These are phyloP conservation scores for Allygus modestus DNA, from an alignment of 2,888 invertebrate species.

Conservation along the genomic window DNA sequence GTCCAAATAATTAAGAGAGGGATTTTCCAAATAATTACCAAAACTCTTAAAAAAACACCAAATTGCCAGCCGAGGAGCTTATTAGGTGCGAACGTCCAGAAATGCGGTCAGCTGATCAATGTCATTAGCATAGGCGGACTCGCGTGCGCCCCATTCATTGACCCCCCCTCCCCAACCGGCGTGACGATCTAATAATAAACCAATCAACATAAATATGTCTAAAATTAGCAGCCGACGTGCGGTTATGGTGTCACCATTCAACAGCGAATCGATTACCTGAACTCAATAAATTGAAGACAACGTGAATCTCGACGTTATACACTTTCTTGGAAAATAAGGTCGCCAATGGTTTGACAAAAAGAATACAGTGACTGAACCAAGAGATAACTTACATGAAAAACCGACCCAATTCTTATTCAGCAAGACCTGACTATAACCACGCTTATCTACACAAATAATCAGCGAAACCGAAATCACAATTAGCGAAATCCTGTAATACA, in stretches of 20 bases:
- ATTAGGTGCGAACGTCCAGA: not conserved
- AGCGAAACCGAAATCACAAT: not conserved
- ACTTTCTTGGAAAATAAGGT: too few species aligned
- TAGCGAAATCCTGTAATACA: not conserved
- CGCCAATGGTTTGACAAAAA: too few species aligned
- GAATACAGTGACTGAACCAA: not conserved
- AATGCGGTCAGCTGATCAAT: constrained; percentile 23
- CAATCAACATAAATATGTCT: not conserved
- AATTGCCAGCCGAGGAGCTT: too few species aligned
- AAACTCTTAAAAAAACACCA: too few species aligned
- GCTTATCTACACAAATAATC: not conserved
- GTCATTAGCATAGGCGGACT: constrained; percentile 1
- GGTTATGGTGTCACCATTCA: not conserved
- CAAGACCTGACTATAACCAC: too few species aligned
- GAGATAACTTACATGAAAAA: too few species aligned
- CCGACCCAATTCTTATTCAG: too few species aligned
- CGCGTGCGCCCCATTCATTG: constrained; percentile 20
- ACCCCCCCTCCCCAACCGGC: not conserved
- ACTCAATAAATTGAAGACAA: too few species aligned
- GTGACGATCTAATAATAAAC: constrained; percentile 40
- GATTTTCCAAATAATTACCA: too few species aligned
- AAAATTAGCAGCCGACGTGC: not conserved
- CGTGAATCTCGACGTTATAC: too few species aligned
- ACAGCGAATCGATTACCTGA: not conserved
- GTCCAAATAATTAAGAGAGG: too few species aligned